Percentiles rank a stretch among this genome's conserved stretches.
Conservation (phyloP, 2,113 vertebrate species). For the Pleuronectes platessa region DNA sequence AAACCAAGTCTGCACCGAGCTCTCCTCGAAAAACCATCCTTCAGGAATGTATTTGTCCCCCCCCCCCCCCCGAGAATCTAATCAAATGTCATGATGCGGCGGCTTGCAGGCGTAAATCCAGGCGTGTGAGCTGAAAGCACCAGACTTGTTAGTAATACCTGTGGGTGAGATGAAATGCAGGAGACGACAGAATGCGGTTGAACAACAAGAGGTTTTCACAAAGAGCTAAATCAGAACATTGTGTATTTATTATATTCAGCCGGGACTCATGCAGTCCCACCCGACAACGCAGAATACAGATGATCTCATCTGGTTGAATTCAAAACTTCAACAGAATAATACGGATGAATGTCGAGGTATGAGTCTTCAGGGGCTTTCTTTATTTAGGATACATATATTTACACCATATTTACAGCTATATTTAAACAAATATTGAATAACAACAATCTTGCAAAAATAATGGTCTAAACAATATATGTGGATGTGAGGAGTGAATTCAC, state of each 20-base stretch:
- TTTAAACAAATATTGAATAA: not conserved
- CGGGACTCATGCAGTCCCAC: not conserved
- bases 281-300: conserved; percentile 2
- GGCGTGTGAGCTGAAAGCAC: conserved; percentile 14
- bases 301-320: conserved; percentile 14
- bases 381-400: conserved; percentile 3
- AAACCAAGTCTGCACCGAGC: not conserved
- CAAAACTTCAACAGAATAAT: conserved; percentile 15
- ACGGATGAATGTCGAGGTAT: conserved; percentile 1
- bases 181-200: conserved; percentile 1
- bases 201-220: conserved; percentile 16
- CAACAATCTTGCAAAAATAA: no score
- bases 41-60: conserved; percentile 6
- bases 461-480: no score
- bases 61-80: not conserved
- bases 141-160: conserved; percentile 20
- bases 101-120: conserved; percentile 18
- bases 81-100: conserved; percentile 29
- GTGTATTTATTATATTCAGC: conserved; percentile 18
- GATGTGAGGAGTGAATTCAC: not conserved
- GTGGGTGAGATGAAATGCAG: conserved; percentile 27
- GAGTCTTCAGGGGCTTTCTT: not conserved
- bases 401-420: not conserved
- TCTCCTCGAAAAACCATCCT: not conserved
- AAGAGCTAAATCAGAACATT: not conserved